Conservation (phyloP, 1,140 invertebrate genomes). For the Bombus sibiricus region DNA sequence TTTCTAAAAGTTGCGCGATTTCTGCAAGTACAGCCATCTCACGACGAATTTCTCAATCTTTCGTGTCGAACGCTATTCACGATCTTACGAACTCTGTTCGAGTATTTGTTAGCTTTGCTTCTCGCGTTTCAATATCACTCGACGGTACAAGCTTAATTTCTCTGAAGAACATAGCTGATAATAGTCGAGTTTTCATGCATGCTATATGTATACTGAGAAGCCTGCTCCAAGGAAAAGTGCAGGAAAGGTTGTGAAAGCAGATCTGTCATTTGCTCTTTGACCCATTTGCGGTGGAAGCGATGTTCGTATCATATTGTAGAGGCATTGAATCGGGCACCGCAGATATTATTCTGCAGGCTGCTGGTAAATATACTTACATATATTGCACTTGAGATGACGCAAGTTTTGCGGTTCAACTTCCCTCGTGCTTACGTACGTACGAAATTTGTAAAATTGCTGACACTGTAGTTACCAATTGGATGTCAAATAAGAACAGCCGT, state of each 20-base stretch:
- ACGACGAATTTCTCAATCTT: conserved; percentile 6
- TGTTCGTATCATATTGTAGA: background rate
- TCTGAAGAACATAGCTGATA: background rate
- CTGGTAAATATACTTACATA: background rate
- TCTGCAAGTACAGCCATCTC: conserved; percentile 49
- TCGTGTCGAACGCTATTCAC: background rate
- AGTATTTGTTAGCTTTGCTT: background rate
- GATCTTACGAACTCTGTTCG: background rate
- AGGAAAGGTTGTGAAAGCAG: background rate
- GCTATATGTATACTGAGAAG: background rate
- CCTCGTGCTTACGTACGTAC: background rate
- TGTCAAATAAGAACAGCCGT: no score
- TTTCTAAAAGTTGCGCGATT: background rate
- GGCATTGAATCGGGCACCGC: background rate
- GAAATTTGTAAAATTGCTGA: conserved; percentile 28
- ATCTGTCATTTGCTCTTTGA: background rate
- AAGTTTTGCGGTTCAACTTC: background rate
- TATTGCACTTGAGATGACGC: background rate
- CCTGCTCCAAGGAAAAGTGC: background rate
- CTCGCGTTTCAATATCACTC: background rate
- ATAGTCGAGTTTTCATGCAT: background rate
- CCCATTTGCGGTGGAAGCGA: background rate
- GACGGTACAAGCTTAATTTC: background rate
- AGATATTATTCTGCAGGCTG: background rate
- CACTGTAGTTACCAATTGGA: background rate